Evolutionary conservation across 1,140 invertebrate species (phyloP).

Genomic region (Procambarus clarkii): DNA sequence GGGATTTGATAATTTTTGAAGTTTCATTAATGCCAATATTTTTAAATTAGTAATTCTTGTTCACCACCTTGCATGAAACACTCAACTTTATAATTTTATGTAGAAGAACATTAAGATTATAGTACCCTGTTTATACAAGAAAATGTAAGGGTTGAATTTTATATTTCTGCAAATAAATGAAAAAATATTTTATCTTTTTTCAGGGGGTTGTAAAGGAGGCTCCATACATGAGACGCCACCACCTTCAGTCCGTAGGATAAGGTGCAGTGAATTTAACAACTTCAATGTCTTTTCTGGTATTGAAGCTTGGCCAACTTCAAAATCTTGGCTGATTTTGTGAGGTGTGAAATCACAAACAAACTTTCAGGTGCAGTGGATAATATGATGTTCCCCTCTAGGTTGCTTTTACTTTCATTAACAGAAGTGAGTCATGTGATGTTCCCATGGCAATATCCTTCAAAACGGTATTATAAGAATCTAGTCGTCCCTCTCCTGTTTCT

Average conservation of each 20-base stretch:
- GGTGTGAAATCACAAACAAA: constrained; percentile 3
- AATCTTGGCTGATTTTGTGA: not conserved
- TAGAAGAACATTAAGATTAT: no score
- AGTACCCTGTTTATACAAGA: no score
- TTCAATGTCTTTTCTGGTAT: not conserved
- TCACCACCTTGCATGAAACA: no score
- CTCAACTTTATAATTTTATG: no score
- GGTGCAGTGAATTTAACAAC: not conserved
- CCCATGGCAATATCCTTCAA: not conserved
- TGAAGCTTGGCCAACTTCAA: not conserved
- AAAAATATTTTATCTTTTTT: not conserved
- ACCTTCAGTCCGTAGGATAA: constrained; percentile 1
- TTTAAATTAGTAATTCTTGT: no score
- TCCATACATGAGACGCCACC: not conserved
- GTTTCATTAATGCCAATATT: no score
- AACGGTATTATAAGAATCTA: constrained; percentile 9
- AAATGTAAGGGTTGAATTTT: no score
- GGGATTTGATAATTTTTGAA: no score
- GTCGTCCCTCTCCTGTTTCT: not conserved
- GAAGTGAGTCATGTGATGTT: not conserved
- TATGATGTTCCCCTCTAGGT: not conserved
- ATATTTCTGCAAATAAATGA: no score
- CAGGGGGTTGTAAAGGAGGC: not conserved
- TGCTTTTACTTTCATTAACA: not conserved
- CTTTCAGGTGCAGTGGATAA: constrained; percentile 13